phyloP scores from a whole-genome alignment of 2,113 vertebrate genomes.

The Semicossyphus pulcher region DNA sequence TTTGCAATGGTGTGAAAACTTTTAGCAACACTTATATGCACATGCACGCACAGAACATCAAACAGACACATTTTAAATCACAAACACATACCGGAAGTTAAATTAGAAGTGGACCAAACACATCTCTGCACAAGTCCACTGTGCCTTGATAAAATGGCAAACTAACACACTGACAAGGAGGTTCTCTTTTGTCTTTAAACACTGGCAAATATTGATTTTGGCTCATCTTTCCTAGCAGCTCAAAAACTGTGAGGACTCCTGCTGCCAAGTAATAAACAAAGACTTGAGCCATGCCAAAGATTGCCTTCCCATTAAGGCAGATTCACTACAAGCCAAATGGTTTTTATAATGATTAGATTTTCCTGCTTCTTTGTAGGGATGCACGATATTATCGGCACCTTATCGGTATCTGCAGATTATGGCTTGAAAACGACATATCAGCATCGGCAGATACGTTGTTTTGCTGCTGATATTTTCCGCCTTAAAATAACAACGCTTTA shows the following conservation, averaged over 20 bases:
- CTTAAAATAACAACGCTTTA: too few relatives aligned
- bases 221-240: too few relatives aligned
- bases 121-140: not conserved
- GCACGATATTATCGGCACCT: too few relatives aligned
- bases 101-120: not conserved
- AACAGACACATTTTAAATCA: conserved; percentile 5
- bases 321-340: conserved; percentile 6
- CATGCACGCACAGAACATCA: conserved; percentile 5
- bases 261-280: conserved; percentile 24
- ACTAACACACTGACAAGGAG: not conserved
- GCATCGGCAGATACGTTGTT: too few relatives aligned
- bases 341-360: not conserved
- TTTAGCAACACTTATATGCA: not conserved
- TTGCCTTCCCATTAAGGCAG: not conserved
- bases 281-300: not conserved
- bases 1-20: not conserved
- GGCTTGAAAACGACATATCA: too few relatives aligned
- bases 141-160: not conserved
- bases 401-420: too few relatives aligned
- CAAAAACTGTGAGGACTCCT: not conserved
- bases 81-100: not conserved
- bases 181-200: not conserved
- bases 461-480: too few relatives aligned
- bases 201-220: conserved; percentile 14
- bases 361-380: not conserved